Conservation (phyloP, 1,140 invertebrate genomes). For the Zaprionus gabonicus region DNA sequence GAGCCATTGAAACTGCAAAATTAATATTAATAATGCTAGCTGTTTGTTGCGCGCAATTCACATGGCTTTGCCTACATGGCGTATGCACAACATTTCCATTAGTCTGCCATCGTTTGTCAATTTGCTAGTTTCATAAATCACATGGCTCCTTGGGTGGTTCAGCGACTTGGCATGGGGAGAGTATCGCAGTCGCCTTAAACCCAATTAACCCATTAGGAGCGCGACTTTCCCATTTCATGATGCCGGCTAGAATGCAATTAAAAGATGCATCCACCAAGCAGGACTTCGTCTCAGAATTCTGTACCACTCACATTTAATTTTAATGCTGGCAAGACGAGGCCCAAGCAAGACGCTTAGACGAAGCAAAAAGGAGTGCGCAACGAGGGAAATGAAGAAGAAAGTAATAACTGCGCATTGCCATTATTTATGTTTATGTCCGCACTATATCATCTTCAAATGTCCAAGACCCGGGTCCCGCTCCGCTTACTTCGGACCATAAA, state of each 20-base stretch:
- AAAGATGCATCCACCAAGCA: conserved; percentile 40
- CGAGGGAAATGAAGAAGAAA: conserved; percentile 41
- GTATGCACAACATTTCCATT: conserved; percentile 69
- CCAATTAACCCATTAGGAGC: conserved; percentile 76
- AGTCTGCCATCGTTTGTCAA: conserved; percentile 68
- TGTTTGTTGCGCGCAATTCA: background rate
- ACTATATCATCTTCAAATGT: conserved; percentile 82
- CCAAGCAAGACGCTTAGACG: conserved; percentile 10
- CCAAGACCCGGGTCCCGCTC: conserved; percentile 24
- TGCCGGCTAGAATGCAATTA: conserved; percentile 76
- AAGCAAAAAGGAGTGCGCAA: conserved; percentile 26
- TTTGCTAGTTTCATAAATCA: conserved; percentile 66
- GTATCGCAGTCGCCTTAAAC: conserved; percentile 59
- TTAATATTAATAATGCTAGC: conserved; percentile 72
- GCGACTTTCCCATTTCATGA: conserved; percentile 59
- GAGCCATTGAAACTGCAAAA: conserved; percentile 43
- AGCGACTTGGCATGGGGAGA: background rate
- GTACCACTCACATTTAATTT: conserved; percentile 67
- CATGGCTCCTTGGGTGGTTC: background rate
- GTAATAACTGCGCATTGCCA: conserved; percentile 81
- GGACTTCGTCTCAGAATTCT: conserved; percentile 19
- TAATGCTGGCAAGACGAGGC: conserved; percentile 66
- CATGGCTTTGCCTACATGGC: conserved; percentile 22
- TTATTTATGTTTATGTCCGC: conserved; percentile 82
- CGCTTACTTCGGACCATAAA: conserved; percentile 60